phyloP scores from a whole-genome alignment of 2,888 invertebrate genomes.

The Drosophila mimica region DNA sequence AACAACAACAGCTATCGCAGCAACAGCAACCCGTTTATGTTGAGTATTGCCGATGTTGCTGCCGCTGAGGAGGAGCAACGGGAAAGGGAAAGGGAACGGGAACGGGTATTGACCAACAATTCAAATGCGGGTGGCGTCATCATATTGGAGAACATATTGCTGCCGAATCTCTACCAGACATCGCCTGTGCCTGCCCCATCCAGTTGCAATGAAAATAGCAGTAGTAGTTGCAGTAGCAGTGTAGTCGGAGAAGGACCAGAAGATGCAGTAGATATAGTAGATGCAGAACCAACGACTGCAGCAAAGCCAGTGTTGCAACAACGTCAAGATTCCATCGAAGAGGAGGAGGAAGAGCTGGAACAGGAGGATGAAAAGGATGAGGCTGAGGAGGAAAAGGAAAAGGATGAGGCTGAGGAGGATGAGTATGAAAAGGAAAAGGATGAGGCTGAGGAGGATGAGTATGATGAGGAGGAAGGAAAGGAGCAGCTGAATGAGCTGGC shows the following conservation, averaged over 20 bases:
- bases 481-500: neutral
- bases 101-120: constrained; percentile 39
- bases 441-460: too few relatives aligned
- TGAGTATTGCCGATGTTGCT: constrained; percentile 46
- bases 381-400: too few relatives aligned
- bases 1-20: neutral
- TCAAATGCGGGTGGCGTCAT: constrained; percentile 35
- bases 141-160: constrained; percentile 63
- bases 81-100: constrained; percentile 18
- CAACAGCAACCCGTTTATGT: constrained; percentile 27
- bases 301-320: neutral
- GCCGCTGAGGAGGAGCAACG: constrained; percentile 38
- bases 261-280: too few relatives aligned
- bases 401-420: neutral
- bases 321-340: too few relatives aligned
- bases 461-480: neutral
- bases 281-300: neutral
- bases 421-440: neutral
- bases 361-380: neutral
- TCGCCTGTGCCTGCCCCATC: constrained; percentile 6
- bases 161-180: constrained; percentile 55
- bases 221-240: neutral
- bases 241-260: neutral
- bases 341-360: neutral
- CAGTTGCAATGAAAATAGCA: constrained; percentile 5